Conservation (phyloP, 2,113 vertebrate genomes). For the Pedionomus torquatus region DNA sequence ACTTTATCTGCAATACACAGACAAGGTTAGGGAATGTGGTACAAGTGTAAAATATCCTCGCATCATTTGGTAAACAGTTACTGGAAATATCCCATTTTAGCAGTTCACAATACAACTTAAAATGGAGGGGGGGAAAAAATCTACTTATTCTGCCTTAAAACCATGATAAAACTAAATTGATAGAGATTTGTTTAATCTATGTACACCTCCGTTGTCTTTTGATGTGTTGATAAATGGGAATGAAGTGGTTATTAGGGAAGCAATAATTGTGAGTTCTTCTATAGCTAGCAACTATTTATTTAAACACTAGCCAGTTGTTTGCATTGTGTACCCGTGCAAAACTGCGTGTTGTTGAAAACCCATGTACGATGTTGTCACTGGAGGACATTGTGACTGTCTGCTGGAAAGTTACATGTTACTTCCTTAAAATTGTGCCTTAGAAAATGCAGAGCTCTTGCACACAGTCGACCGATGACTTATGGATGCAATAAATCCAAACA, state of each 20-base stretch:
- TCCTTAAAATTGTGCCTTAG: constrained; percentile 91
- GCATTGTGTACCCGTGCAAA: constrained; percentile 38
- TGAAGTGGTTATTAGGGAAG: constrained; percentile 64
- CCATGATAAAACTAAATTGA: not conserved
- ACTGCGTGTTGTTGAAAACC: not conserved
- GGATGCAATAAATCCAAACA: constrained; percentile 72
- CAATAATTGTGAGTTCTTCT: constrained; percentile 72
- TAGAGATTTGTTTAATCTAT: constrained; percentile 31
- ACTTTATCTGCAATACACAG: not conserved
- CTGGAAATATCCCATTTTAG: not conserved
- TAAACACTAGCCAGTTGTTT: constrained; percentile 64
- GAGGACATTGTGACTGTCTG: constrained; percentile 46
- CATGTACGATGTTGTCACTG: not conserved
- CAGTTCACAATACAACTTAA: not conserved
- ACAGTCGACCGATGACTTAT: constrained; percentile 59
- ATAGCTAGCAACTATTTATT: constrained; percentile 77
- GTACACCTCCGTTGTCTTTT: constrained; percentile 34
- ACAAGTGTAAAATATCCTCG: not conserved
- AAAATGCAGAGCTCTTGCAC: constrained; percentile 83
- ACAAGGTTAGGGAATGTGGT: not conserved
- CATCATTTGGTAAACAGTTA: not conserved
- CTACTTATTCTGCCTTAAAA: constrained; percentile 76
- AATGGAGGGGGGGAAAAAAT: not conserved
- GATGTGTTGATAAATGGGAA: constrained; percentile 44
- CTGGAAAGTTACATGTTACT: constrained; percentile 56